Conservation (phyloP, 2,797 vertebrate genomes). For the Champsocephalus gunnari region DNA sequence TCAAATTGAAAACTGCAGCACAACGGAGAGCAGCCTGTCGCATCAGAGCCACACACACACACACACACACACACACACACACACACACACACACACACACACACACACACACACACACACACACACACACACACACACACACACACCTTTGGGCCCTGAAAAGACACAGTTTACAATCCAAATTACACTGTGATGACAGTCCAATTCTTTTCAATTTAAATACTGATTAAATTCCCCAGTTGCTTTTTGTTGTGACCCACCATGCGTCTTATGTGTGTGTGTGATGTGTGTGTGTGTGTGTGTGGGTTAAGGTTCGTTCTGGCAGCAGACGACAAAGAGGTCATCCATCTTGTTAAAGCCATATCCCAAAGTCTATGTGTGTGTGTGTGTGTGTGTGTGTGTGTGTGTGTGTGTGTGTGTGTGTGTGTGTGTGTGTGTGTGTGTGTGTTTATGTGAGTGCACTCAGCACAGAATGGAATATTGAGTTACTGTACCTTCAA, state of each 20-base stretch:
- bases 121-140: conserved; percentile 24
- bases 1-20: conserved; percentile 67
- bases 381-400: no score
- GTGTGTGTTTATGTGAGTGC: conserved; percentile 10
- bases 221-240: conserved; percentile 63
- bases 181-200: conserved; percentile 70
- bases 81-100: conserved; percentile 20
- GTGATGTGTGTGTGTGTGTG: no score
- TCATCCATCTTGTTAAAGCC: no score
- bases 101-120: conserved; percentile 23
- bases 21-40: conserved; percentile 39
- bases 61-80: conserved; percentile 10
- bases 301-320: no score
- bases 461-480: conserved; percentile 29
- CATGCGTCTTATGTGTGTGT: not conserved
- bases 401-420: no score
- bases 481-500: conserved; percentile 50
- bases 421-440: not conserved
- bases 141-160: conserved; percentile 21
- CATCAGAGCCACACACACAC: conserved; percentile 30
- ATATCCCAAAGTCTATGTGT: no score
- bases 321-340: no score
- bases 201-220: conserved; percentile 73
- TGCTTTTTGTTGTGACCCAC: conserved; percentile 39
- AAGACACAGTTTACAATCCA: conserved; percentile 64